Evolutionary conservation across 2,797 vertebrate species (phyloP), one percentile per base, ranked within the genome.

Genomic region (Falco berigora): DNA sequence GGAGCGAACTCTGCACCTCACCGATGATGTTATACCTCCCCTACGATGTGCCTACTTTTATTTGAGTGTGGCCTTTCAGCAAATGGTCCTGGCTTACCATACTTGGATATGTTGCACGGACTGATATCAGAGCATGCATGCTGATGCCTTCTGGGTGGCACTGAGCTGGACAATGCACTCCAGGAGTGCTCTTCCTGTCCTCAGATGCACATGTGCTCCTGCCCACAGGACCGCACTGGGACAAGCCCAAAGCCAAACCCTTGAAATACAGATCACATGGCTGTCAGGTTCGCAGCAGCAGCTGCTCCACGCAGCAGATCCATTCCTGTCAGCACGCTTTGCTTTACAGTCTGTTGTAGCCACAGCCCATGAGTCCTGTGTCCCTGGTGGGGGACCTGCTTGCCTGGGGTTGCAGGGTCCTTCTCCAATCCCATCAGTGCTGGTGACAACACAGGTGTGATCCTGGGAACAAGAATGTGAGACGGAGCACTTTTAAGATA

Each of bases 91-190:
- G 69, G 44, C 16, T 72, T 27, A 9, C n/a, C 10, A 1, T 13
- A 4, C 23, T 47, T 42, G 5, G 4, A 8, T 40, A 28, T 59
- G 46, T 40, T 28, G 36, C 7, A 4, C 0, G 4, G 32, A 30
- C 5, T 5, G 4, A 9, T 63, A 4, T 17, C 9, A 1, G 55
- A 52, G 22, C 63, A 49, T 5, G 1, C 1, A 0, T 0, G 3
- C 66, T 5, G 12, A 14, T 55, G 38, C 22, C 14, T 61, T 28
- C 36, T 25, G 62, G 28, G 20, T 53, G 56, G 11, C 4, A 1
- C 30, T 12, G 15, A 42, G 12, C 53, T 47, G 47, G 53, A 67
- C 55, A 42, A n/a, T 0, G 0, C 0, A 0, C 32, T 67, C 44
- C 52, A 52, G 47, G 67, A 84, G 27, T 4, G 12, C 22, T 80